Conservation (phyloP, 2,888 invertebrate species). For the Chymomyza amoena region DNA sequence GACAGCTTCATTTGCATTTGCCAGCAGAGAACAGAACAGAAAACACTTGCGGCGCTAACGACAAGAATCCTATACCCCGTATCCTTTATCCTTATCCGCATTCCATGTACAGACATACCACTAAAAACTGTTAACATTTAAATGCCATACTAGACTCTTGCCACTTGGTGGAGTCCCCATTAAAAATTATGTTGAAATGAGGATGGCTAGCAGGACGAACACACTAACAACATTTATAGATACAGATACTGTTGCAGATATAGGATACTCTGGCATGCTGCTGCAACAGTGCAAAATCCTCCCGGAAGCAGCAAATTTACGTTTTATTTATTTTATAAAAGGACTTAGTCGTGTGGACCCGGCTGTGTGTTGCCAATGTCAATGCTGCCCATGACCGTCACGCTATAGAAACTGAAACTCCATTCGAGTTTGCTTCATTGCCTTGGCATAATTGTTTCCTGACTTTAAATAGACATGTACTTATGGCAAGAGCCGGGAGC, state of each 20-base stretch:
- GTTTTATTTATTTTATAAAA: slow-evolving; percentile 71
- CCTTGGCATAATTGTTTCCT: slow-evolving; percentile 67
- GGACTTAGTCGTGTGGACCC: slow-evolving; percentile 43
- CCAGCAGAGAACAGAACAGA: slow-evolving; percentile 40
- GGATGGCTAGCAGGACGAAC: slow-evolving; percentile 3
- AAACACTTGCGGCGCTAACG: not conserved
- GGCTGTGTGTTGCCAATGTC: not conserved
- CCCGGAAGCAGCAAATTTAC: slow-evolving; percentile 71
- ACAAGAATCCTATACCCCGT: not conserved
- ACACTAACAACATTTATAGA: not conserved
- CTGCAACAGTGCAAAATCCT: slow-evolving; percentile 50
- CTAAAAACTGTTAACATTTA: slow-evolving; percentile 63
- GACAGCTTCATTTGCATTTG: slow-evolving; percentile 67
- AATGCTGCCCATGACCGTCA: slow-evolving; percentile 30
- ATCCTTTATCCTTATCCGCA: not conserved
- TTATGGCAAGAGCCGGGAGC: slow-evolving; percentile 1
- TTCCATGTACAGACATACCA: not conserved
- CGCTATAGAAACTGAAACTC: slow-evolving; percentile 38
- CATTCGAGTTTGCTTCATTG: slow-evolving; percentile 62
- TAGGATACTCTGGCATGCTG: not conserved
- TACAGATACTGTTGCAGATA: not conserved
- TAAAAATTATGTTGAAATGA: slow-evolving; percentile 65
- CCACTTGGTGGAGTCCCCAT: slow-evolving; percentile 65
- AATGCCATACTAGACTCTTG: slow-evolving; percentile 55
- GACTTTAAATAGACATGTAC: slow-evolving; percentile 50